Base-by-base conservation (phyloP, 2,888 invertebrate genomes). In the Dryomyza anilis region DNA sequence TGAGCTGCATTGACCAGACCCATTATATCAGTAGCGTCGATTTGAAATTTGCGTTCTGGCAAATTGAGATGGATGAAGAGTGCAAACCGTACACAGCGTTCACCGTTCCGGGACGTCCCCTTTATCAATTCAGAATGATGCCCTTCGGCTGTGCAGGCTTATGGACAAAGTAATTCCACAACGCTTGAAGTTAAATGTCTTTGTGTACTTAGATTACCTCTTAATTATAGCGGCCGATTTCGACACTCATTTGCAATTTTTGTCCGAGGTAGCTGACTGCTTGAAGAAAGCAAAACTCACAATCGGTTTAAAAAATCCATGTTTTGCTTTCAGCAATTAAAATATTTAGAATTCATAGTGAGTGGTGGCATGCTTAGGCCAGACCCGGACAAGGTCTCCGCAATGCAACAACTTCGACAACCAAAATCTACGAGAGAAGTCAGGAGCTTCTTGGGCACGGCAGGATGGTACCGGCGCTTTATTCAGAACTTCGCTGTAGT, bases 131-230 rank as follows among this genome's bases (percentile, higher is more conserved):
- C 33, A 39, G 46, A 1, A 61, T 67, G 8, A 69, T 67, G 63
- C 65, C 63, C 4, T 64, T 19, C 53, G 46, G 16, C 45, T 58
- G 12, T 68, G 60, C 29, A 27, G 63, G 7, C 50, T 70, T 4
- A 67, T 70, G 63, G 67, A 70, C 52, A 68, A 65, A 29, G 67
- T 66, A n/a, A 52, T 67, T 27, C 65, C 66, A n/a, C 25, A 55
- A 10, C 33, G 23, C n/a, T n/a, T 70, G 4, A 56, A 60, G 8
- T 48, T 48, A 21, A 55, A 56, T 14, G 67, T 67, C 0, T 69
- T 69, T 39, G 46, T 65, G 0, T 69, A 70, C 48, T 30, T 70
- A 2, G 67, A 67, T 14, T 67, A 70, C 50, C 43, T 67, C 1
- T 36, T 65, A 1, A 39, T 68, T 1, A 67, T 67, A 12, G 63